Evolutionary conservation across 2,888 invertebrate species (phyloP).

Genomic region (Mythimna loreyi): DNA sequence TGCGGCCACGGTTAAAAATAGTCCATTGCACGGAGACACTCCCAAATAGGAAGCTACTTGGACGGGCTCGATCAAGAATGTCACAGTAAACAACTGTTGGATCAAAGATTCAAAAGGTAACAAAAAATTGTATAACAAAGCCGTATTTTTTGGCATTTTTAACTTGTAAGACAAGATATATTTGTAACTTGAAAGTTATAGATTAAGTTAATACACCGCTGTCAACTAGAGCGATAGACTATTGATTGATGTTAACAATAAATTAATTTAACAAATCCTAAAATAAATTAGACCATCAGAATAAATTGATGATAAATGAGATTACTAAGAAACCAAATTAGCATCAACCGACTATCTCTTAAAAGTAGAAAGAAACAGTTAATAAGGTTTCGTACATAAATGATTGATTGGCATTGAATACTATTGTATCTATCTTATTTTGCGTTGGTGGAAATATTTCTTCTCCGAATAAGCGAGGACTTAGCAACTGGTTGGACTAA

Average conservation of each 20-base stretch:
- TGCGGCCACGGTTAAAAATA: constrained; percentile 83
- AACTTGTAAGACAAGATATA: not conserved
- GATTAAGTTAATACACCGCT: constrained; percentile 1
- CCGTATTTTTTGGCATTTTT: not conserved
- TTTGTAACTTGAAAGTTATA: not conserved
- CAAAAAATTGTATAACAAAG: not conserved
- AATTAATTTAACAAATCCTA: constrained; percentile 8
- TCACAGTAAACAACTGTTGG: constrained; percentile 55
- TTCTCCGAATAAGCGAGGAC: constrained; percentile 15
- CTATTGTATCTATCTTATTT: constrained; percentile 21
- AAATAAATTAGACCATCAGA: constrained; percentile 15
- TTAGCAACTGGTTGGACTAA: constrained; percentile 2
- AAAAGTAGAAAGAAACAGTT: constrained; percentile 20
- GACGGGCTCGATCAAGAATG: constrained; percentile 72
- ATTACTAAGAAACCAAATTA: constrained; percentile 32
- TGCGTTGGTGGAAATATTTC: constrained; percentile 30
- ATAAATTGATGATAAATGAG: constrained; percentile 29
- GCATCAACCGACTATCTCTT: constrained; percentile 9
- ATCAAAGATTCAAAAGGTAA: constrained; percentile 31
- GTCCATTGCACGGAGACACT: constrained; percentile 80
- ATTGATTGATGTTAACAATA: constrained; percentile 13
- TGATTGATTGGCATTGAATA: constrained; percentile 30
- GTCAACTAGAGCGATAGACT: not conserved
- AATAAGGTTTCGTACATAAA: constrained; percentile 22
- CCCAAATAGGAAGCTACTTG: constrained; percentile 84